phyloP scores from a whole-genome alignment of 2,888 invertebrate species.

The Leucoptera coffeella region DNA sequence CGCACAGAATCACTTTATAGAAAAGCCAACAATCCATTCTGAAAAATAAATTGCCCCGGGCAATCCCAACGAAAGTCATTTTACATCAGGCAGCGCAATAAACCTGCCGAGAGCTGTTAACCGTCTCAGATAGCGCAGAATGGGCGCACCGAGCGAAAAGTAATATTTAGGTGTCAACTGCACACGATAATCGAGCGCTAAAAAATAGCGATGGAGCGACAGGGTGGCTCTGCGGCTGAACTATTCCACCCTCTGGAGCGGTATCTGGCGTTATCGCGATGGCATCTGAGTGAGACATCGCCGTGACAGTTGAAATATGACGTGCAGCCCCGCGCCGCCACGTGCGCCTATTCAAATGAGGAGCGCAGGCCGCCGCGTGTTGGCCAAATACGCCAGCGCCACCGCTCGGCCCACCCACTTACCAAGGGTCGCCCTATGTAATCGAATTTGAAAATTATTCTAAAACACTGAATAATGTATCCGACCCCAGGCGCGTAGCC shows the following conservation, averaged over 20 bases:
- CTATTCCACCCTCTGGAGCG: constrained; percentile 2
- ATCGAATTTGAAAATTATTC: constrained; percentile 56
- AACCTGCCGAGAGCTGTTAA: constrained; percentile 27
- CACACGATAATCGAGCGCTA: constrained; percentile 48
- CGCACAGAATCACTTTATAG: constrained; percentile 22
- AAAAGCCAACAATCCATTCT: background rate
- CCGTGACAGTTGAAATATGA: constrained; percentile 54
- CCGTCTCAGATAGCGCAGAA: constrained; percentile 19
- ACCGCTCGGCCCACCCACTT: constrained; percentile 41
- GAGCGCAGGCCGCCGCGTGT: constrained; percentile 46
- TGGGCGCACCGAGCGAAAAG: constrained; percentile 15
- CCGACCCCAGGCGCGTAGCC: constrained; percentile 41
- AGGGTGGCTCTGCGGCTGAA: constrained; percentile 2
- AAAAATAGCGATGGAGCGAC: constrained; percentile 31
- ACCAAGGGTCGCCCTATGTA: constrained; percentile 52
- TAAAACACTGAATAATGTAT: constrained; percentile 56
- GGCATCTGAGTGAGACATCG: constrained; percentile 54
- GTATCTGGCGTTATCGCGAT: constrained; percentile 29
- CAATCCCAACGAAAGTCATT: too few species aligned
- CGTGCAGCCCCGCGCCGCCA: constrained; percentile 43
- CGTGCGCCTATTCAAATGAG: constrained; percentile 54
- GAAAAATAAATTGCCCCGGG: too few species aligned
- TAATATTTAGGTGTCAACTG: constrained; percentile 52
- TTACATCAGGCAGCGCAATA: constrained; percentile 33
- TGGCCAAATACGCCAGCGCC: constrained; percentile 49